Evolutionary conservation across 2,888 invertebrate genomes (phyloP).

Genomic region (Cryptocephalus primarius): DNA sequence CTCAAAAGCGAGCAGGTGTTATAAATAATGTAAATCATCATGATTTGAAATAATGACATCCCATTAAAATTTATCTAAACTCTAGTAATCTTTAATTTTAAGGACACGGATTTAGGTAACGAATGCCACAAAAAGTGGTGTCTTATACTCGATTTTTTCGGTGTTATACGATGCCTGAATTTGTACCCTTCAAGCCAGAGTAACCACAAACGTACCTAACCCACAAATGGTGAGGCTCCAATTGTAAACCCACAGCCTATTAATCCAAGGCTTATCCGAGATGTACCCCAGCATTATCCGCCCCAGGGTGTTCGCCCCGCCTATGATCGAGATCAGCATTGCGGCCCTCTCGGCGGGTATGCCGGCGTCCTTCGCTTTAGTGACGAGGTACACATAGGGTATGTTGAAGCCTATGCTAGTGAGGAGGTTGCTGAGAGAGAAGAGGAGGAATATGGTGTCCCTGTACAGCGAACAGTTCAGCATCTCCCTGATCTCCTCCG

Average conservation of each 20-base stretch:
- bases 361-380: slow-evolving; percentile 53
- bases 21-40: too few relatives aligned
- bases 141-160: too few relatives aligned
- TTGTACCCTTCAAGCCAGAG: too few relatives aligned
- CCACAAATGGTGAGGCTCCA: slow-evolving; percentile 80
- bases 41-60: too few relatives aligned
- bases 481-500: slow-evolving; percentile 43
- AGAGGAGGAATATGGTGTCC: slow-evolving; percentile 80
- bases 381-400: slow-evolving; percentile 79
- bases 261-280: slow-evolving; percentile 83
- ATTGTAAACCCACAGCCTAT: slow-evolving; percentile 85
- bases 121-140: too few relatives aligned
- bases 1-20: too few relatives aligned
- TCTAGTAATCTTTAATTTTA: too few relatives aligned
- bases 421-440: slow-evolving; percentile 86
- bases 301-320: slow-evolving; percentile 81
- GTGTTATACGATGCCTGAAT: too few relatives aligned
- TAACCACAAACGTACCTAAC: too few relatives aligned
- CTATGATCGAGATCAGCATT: slow-evolving; percentile 68
- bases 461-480: slow-evolving; percentile 74
- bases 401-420: slow-evolving; percentile 92
- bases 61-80: too few relatives aligned
- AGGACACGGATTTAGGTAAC: too few relatives aligned
- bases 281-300: slow-evolving; percentile 79
- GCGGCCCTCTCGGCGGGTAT: slow-evolving; percentile 50